A percentile compares a stretch with the other conserved stretches of the same genome.
Evolutionary conservation across 2,113 vertebrate species (phyloP).

Genomic region (Carassius gibelio): DNA sequence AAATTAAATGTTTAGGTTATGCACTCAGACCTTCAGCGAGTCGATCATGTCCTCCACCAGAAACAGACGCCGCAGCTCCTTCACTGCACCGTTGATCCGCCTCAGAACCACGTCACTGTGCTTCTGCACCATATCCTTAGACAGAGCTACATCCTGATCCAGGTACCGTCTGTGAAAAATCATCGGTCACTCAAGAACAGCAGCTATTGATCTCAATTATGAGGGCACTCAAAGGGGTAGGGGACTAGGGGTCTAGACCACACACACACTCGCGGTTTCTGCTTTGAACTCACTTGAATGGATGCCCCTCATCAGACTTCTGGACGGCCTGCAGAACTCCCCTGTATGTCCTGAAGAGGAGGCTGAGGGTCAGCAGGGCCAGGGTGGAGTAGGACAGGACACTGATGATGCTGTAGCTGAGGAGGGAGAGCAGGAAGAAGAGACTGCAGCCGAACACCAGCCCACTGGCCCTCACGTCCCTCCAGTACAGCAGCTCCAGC

Average conservation of each 20-base stretch:
- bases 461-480: conserved; percentile 92
- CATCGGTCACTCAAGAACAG: background rate
- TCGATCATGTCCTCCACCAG: conserved; percentile 96
- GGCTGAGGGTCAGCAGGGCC: conserved; percentile 91
- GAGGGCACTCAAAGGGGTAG: too few relatives aligned
- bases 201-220: too few relatives aligned
- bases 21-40: conserved; percentile 88
- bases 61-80: conserved; percentile 89
- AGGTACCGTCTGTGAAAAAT: conserved; percentile 81
- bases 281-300: conserved; percentile 86
- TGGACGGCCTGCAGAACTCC: conserved; percentile 97
- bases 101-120: conserved; percentile 86
- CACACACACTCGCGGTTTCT: background rate
- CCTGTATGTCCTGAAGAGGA: conserved; percentile 98
- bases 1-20: background rate
- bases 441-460: conserved; percentile 91
- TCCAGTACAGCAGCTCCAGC: conserved; percentile 97
- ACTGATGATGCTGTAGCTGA: conserved; percentile 94
- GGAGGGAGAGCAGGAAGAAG: conserved; percentile 93
- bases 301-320: conserved; percentile 96
- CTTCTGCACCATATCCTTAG: conserved; percentile 87
- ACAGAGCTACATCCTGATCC: conserved; percentile 85
- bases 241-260: too few relatives aligned
- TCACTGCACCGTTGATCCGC: conserved; percentile 81
- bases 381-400: conserved; percentile 91